Conservation (phyloP, 1,140 invertebrate species). For the Drosophila ironensis region DNA sequence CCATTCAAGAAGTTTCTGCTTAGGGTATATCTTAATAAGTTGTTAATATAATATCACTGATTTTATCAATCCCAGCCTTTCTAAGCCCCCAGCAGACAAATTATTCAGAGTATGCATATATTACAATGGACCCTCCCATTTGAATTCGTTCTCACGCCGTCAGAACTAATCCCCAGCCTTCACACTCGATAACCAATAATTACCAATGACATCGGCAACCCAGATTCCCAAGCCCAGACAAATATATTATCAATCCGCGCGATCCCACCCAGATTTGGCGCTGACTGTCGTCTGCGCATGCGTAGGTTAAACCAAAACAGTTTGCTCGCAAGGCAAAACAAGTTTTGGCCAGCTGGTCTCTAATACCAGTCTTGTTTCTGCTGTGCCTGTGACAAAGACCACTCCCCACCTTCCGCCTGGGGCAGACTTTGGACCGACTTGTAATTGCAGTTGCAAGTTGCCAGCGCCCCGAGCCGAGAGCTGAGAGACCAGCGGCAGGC, state of each 20-base stretch:
- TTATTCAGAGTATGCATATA: too few relatives aligned
- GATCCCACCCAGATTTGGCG: slow-evolving; percentile 9
- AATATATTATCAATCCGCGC: slow-evolving; percentile 34
- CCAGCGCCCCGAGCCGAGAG: not conserved
- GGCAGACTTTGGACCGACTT: slow-evolving; percentile 35
- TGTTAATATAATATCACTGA: too few relatives aligned
- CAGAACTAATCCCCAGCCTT: not conserved
- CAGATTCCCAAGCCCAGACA: slow-evolving; percentile 34
- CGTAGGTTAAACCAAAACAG: slow-evolving; percentile 57
- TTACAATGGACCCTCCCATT: not conserved
- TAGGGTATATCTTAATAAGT: too few relatives aligned
- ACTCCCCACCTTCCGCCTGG: not conserved
- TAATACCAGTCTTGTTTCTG: slow-evolving; percentile 39
- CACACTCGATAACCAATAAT: not conserved
- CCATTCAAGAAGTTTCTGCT: too few relatives aligned
- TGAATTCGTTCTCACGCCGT: not conserved
- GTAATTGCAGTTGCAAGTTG: slow-evolving; percentile 47
- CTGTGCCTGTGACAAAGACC: slow-evolving; percentile 17
- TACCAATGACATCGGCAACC: slow-evolving; percentile 41
- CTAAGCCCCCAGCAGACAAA: too few relatives aligned
- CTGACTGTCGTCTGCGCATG: slow-evolving; percentile 35
- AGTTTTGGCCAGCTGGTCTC: slow-evolving; percentile 51
- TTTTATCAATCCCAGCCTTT: too few relatives aligned
- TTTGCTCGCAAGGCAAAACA: slow-evolving; percentile 37
- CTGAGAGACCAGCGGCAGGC: not conserved